Conservation (phyloP, 2,888 invertebrate genomes). For the Leptinotarsa peninsularis region DNA sequence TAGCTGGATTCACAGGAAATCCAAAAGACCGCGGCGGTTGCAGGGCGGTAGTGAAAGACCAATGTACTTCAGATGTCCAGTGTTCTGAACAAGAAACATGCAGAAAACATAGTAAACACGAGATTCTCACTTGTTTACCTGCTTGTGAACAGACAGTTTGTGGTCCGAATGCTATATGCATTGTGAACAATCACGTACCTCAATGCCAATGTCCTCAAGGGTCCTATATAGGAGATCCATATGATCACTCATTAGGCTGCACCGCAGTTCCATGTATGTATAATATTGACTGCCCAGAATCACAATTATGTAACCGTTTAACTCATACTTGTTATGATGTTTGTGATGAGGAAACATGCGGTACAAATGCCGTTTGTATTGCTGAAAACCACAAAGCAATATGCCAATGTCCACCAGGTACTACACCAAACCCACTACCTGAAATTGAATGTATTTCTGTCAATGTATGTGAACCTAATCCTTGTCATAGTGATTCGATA, state of each 20-base stretch:
- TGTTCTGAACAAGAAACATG: slow-evolving; percentile 88
- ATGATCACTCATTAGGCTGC: slow-evolving; percentile 80
- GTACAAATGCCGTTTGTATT: slow-evolving; percentile 88
- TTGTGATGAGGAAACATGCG: slow-evolving; percentile 85
- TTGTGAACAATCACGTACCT: slow-evolving; percentile 89
- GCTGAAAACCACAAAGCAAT: slow-evolving; percentile 84
- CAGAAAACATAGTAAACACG: slow-evolving; percentile 70
- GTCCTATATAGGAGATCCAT: slow-evolving; percentile 87
- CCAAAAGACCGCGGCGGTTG: slow-evolving; percentile 93
- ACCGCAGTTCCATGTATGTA: slow-evolving; percentile 87
- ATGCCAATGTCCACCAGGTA: slow-evolving; percentile 90
- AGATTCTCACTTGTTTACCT: slow-evolving; percentile 76
- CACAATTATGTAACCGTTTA: slow-evolving; percentile 85
- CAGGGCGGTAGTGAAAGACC: slow-evolving; percentile 76
- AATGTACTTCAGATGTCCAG: slow-evolving; percentile 83
- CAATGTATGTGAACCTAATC: slow-evolving; percentile 80
- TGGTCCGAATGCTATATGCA: slow-evolving; percentile 88
- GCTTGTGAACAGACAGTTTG: slow-evolving; percentile 84
- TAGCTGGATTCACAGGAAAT: slow-evolving; percentile 87
- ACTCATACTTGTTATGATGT: slow-evolving; percentile 86
- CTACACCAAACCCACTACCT: slow-evolving; percentile 83
- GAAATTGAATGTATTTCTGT: slow-evolving; percentile 82
- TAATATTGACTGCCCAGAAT: slow-evolving; percentile 84
- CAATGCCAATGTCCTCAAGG: slow-evolving; percentile 92
- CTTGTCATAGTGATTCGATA: slow-evolving; percentile 84